Base-by-base conservation (phyloP, 1,140 invertebrate genomes). In the Cataglyphis hispanica region DNA sequence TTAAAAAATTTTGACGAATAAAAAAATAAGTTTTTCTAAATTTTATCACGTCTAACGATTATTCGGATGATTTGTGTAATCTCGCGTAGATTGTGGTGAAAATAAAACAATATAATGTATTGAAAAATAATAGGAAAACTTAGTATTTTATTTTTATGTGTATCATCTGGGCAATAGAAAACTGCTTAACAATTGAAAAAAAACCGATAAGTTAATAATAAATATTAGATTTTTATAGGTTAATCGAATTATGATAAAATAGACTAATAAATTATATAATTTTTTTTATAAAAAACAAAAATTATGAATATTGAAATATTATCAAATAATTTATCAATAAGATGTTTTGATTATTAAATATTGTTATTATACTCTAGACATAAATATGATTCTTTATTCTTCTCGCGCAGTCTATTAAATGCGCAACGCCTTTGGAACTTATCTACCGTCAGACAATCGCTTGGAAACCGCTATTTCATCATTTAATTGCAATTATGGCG, bases 1-100 rank as follows among this genome's bases (percentile, higher is more conserved):
- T 50, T 40, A 53, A 74, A 74, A 74, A 74, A 74, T 31, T 74
- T 74, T 60, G n/a, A 74, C 25, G 3, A 16, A 16, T 46, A 46
- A 46, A 46, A 72, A 27, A 58, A 74, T 16, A n/a, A 11, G 37
- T 74, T 25, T 74, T 74, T 37, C n/a, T 74, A 53, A 60, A 58
- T 74, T 74, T 74, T 22, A 74, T 58, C 31, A 25, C 70, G 31
- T 37, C 70, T n/a, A n/a, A n/a, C n/a, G 34, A 74, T 6, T 25
- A 25, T 74, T 58, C 13, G 70, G 7, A 22, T 37, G 10, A 13
- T 58, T 56, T 37, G 10, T 8, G 22, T 16, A n/a, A 40, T 58
- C 16, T 50, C 4, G 27, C 19, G 8, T 16, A 74, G n/a, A 58
- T 60, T 58, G 31, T 58, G 58, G 40, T n/a, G 56, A 56, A 60